Conservation (phyloP, 2,888 invertebrate genomes). For the Melipona bicolor region DNA sequence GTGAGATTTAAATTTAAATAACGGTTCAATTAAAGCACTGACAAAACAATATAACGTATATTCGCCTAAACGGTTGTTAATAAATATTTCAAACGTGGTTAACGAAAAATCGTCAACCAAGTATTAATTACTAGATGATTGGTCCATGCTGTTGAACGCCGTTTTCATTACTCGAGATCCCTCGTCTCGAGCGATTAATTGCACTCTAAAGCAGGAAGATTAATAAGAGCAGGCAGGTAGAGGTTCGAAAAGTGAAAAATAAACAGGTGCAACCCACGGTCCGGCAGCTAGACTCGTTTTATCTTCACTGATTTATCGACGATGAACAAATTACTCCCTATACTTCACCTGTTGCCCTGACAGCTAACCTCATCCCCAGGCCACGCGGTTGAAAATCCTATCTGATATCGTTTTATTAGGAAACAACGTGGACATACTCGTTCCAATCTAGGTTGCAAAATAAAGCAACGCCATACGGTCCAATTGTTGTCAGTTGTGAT, state of each 20-base stretch:
- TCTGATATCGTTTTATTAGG: neutral
- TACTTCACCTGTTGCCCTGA: slow-evolving; percentile 56
- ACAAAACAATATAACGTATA: too few relatives aligned
- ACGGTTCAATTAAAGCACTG: too few relatives aligned
- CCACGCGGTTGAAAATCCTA: neutral
- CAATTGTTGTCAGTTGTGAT: too few relatives aligned
- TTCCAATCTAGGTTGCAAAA: too few relatives aligned
- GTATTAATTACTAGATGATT: slow-evolving; percentile 3
- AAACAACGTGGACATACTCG: neutral
- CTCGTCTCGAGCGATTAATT: neutral
- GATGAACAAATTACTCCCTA: slow-evolving; percentile 50
- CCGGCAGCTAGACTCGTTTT: slow-evolving; percentile 51
- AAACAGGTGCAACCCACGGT: slow-evolving; percentile 51
- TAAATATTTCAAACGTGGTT: too few relatives aligned
- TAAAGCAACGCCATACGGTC: too few relatives aligned
- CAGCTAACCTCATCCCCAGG: neutral
- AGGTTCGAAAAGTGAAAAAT: slow-evolving; percentile 35
- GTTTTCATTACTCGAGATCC: slow-evolving; percentile 29
- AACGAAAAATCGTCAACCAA: neutral
- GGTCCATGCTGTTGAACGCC: neutral
- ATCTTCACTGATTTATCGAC: slow-evolving; percentile 64
- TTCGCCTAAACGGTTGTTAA: too few relatives aligned
- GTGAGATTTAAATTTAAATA: too few relatives aligned
- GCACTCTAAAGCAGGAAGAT: neutral
- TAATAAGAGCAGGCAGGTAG: slow-evolving; percentile 40